Conservation (phyloP, 2,113 vertebrate genomes). For the Felis chaus region DNA sequence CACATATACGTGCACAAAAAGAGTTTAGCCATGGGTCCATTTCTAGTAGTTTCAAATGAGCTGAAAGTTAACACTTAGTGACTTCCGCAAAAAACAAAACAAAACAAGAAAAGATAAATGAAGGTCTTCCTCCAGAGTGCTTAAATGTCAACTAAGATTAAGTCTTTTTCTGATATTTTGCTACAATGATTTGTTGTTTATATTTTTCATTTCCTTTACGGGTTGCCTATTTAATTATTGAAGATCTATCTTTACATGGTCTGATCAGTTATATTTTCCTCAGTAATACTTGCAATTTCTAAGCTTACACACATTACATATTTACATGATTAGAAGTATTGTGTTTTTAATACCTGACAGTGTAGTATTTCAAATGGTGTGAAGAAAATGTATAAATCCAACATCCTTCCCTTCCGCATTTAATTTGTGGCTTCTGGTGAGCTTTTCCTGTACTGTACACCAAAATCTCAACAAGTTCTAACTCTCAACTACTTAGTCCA, state of each 20-base stretch:
- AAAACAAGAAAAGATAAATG: neutral
- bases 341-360: neutral
- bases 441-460: neutral
- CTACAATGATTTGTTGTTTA: neutral
- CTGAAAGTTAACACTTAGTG: neutral
- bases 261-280: neutral
- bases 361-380: neutral
- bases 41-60: neutral
- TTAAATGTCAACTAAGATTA: neutral
- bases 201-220: neutral
- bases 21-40: neutral
- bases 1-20: neutral
- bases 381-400: constrained; percentile 1
- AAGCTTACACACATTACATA: neutral
- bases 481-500: neutral
- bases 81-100: neutral
- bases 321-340: neutral
- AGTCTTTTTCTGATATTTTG: neutral
- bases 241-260: neutral
- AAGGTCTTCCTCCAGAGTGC: neutral
- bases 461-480: constrained; percentile 3
- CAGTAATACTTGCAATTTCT: neutral
- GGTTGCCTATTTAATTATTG: neutral
- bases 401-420: neutral
- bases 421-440: constrained; percentile 28